These are phyloP conservation scores for Cladopsammia gracilis DNA, from an alignment of 64 coral and sea anemone species.

Conservation along the genomic window DNA sequence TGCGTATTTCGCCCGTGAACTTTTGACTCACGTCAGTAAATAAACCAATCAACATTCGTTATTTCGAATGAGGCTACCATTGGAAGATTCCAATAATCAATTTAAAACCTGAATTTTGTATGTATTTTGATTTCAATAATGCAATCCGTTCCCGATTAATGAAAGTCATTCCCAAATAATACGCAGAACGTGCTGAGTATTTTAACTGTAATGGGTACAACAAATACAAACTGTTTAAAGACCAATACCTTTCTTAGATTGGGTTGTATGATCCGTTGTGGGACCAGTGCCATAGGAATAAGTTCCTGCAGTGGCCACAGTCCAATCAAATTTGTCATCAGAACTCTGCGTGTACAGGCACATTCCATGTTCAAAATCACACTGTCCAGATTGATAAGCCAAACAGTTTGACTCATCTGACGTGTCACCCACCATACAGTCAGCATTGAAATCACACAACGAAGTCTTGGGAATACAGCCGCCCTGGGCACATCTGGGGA, in stretches of 20 bases:
- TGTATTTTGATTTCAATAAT: too few relatives aligned
- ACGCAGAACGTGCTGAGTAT: too few relatives aligned
- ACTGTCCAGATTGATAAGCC: slow-evolving; percentile 35
- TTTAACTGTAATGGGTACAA: too few relatives aligned
- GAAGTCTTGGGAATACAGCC: slow-evolving; percentile 70
- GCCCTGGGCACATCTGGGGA: slow-evolving; percentile 69
- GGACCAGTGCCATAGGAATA: slow-evolving; percentile 74
- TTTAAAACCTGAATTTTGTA: too few relatives aligned
- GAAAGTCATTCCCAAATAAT: too few relatives aligned
- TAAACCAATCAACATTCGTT: too few relatives aligned
- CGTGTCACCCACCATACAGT: slow-evolving; percentile 77
- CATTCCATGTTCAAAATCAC: slow-evolving; percentile 76
- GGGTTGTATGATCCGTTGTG: slow-evolving; percentile 63
- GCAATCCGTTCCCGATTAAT: too few relatives aligned
- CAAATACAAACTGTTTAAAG: background rate
- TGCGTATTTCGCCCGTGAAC: too few relatives aligned
- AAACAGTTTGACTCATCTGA: slow-evolving; percentile 90
- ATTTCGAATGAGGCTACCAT: too few relatives aligned
- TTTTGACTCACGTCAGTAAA: too few relatives aligned
- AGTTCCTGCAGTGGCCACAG: slow-evolving; percentile 52
- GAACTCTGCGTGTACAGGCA: slow-evolving; percentile 60
- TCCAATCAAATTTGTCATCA: slow-evolving; percentile 85
- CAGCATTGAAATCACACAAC: slow-evolving; percentile 88
- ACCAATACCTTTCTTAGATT: slow-evolving; percentile 67
- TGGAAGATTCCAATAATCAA: too few relatives aligned